Base-by-base conservation (phyloP, 2,113 vertebrate genomes). In the Pseudopipra pipra region DNA sequence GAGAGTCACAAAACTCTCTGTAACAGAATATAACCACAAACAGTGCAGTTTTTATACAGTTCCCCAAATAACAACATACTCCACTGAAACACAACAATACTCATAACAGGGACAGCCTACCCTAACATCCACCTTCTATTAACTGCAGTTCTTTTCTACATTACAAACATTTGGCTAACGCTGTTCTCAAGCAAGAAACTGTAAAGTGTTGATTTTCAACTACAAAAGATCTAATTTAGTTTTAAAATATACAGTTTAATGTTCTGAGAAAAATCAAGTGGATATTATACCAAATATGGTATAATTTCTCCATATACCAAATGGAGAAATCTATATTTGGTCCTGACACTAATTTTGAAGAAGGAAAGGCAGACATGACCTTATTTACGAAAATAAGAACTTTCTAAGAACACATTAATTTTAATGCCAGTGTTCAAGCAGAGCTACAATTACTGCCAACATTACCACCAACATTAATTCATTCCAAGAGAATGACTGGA, bases 371-470 rank as follows among this genome's bases (percentile, higher is more conserved):
- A 96, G 30, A 65, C 0, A 0, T 8, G 43, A 86, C 19, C 43
- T 89, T 51, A 51, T 51, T 23, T 62, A 88, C 33, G 20, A 90
- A 94, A 90, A 87, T 24, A 77, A 68, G 46, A 54, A 76, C 55
- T 76, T 92, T 82, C 72, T 84, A 92, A 85, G 76, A 95, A 87
- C 17, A 43, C 19, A 28, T 89, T 62, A 46, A 83, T 70, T 91
- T 91, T 83, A 95, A 93, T 49, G 44, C 20, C 58, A 82, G 35
- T 28, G n/a, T 77, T 90, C 46, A 90, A 39, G 20, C 22, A 80
- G 58, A 87, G 54, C 19, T 86, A 75, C 33, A 89, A 47, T 54
- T 86, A 87, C 41, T 35, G 27, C 63, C 47, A 74, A 74, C 33
- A 49, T 55, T 84, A 87, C 41, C 37, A 37, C 67, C 47, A 71